A percentile compares a stretch with the other conserved stretches of the same genome.
Conservation (phyloP, 2,113 vertebrate species). For the Geococcyx californianus region DNA sequence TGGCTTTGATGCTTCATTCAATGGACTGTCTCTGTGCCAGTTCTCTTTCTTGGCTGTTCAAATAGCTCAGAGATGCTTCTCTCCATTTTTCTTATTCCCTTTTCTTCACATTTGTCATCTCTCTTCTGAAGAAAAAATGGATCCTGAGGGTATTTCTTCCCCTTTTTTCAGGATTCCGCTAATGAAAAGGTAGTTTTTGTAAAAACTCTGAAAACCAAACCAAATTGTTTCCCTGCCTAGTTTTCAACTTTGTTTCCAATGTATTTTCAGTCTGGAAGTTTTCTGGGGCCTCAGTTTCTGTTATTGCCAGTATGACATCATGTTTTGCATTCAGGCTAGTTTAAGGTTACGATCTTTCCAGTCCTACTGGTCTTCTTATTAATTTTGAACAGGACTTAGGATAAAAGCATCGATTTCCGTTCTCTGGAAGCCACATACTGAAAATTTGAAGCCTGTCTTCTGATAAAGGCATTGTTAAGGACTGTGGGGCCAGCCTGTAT, state of each 20-base stretch:
- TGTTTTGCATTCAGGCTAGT: not conserved
- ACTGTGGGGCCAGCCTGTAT: not conserved
- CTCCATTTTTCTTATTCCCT: not conserved
- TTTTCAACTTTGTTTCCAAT: not conserved
- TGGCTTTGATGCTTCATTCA: constrained; percentile 10
- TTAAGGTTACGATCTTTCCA: not conserved
- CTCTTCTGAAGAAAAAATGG: not conserved
- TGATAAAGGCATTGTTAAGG: not conserved
- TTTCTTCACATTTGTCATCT: not conserved
- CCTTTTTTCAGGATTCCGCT: not conserved
- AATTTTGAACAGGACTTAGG: not conserved
- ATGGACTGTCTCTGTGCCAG: not conserved
- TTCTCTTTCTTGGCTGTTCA: not conserved
- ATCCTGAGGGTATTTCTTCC: not conserved
- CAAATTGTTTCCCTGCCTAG: not conserved
- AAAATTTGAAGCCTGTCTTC: not conserved
- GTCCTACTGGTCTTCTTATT: not conserved
- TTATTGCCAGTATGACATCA: not conserved
- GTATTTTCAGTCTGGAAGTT: not conserved
- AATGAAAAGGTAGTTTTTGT: not conserved
- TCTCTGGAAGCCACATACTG: not conserved
- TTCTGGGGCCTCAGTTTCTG: not conserved
- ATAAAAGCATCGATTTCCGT: not conserved
- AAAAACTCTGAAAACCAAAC: not conserved
- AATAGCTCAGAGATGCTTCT: not conserved